Percentiles rank a stretch among this genome's conserved stretches.
Evolutionary conservation across 2,888 invertebrate species (phyloP).

Genomic region (Caenorhabditis japonica): DNA sequence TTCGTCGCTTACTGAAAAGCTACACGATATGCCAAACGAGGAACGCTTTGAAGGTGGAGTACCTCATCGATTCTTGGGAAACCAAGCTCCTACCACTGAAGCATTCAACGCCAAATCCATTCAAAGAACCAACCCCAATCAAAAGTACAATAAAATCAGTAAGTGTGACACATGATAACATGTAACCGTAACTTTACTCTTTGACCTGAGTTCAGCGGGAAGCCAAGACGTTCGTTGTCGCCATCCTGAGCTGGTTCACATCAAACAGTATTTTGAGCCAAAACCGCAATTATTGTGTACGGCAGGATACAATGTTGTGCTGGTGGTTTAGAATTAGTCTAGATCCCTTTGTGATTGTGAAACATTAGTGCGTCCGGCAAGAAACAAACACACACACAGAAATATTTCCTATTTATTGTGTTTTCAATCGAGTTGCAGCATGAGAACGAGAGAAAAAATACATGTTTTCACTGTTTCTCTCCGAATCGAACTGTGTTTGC

Average conservation of each 20-base stretch:
- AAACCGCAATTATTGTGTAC: conserved; percentile 36
- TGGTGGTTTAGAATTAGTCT: conserved; percentile 35
- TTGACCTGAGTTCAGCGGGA: conserved; percentile 34
- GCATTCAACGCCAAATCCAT: conserved; percentile 21
- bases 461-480: too few relatives aligned
- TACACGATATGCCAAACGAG: conserved; percentile 18
- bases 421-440: too few relatives aligned
- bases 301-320: conserved; percentile 32
- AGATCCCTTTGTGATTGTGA: conserved; percentile 19
- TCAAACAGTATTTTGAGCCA: conserved; percentile 47
- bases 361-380: too few relatives aligned
- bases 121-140: conserved; percentile 2
- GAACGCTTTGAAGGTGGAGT: conserved; percentile 29
- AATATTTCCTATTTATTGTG: too few relatives aligned
- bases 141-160: conserved; percentile 32
- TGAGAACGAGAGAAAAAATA: too few relatives aligned
- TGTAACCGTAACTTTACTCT: neutral
- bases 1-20: conserved; percentile 11
- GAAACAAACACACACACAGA: too few relatives aligned
- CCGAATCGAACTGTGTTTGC: too few relatives aligned
- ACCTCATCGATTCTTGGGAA: conserved; percentile 38
- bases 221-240: conserved; percentile 52
- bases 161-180: conserved; percentile 9
- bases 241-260: conserved; percentile 49
- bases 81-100: conserved; percentile 1